These are phyloP conservation scores for Apolygus lucorum DNA, from an alignment of 1,140 invertebrate species.

Conservation along the genomic window DNA sequence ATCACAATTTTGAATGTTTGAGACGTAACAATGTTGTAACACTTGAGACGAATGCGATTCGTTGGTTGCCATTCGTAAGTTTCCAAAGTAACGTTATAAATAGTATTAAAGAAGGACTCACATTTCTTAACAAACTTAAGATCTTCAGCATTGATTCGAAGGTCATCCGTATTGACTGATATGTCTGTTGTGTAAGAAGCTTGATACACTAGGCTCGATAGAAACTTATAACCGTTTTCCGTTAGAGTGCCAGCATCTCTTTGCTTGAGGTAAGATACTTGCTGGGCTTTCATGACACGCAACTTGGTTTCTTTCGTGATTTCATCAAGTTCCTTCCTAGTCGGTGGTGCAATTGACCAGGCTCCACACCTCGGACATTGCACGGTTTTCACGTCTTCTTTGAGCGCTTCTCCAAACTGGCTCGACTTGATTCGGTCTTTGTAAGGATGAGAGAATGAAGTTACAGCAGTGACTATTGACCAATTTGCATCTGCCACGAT, in stretches of 20 bases:
- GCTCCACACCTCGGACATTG: slow-evolving; percentile 7
- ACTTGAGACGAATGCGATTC: background rate
- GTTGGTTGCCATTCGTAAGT: background rate
- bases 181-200: background rate
- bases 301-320: slow-evolving; percentile 4
- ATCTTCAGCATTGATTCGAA: background rate
- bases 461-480: slow-evolving; percentile 5
- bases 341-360: background rate
- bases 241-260: slow-evolving; percentile 8
- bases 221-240: background rate
- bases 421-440: background rate
- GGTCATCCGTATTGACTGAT: background rate
- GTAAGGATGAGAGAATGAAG: background rate
- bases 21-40: background rate
- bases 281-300: slow-evolving; percentile 1
- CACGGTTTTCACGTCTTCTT: slow-evolving; percentile 13
- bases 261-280: slow-evolving; percentile 4
- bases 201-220: background rate
- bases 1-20: slow-evolving; percentile 6
- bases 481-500: slow-evolving; percentile 16
- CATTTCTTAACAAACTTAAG: background rate
- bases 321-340: slow-evolving; percentile 11
- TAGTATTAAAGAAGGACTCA: background rate
- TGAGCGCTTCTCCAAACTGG: slow-evolving; percentile 1
- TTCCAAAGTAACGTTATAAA: background rate